Evolutionary conservation across 2,113 vertebrate species (phyloP), one percentile per base, ranked within the genome.

Genomic region (Erythrocercus mccallii): DNA sequence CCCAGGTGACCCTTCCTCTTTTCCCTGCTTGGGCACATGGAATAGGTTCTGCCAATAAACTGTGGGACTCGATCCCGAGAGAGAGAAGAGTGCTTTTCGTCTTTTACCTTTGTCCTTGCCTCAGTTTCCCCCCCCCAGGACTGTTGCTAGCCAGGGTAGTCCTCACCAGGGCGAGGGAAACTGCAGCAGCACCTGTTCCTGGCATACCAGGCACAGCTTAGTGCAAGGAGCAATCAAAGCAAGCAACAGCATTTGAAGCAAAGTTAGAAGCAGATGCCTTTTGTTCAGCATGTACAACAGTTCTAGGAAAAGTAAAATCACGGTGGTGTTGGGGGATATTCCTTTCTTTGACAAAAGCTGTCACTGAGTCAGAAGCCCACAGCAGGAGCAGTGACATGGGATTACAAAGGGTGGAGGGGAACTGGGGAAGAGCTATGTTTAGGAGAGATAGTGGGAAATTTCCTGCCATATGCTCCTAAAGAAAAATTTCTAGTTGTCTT

Each of bases 321-420:
- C 18, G 17, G 25, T 0, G 0, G 13, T 12, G 3, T 6, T 21
- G 12, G 30, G 38, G 27, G 66, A 86, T 62, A 40, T 10, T 28
- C 21, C 38, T 18, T 28, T 50, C 61, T 40, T 12, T 27, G 69
- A 50, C 37, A 85, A 65, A 81, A 69, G 31, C 53, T 65, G 33
- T 60, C 57, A 58, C 50, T 2, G 17, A 73, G 33, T 56, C 60
- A 91, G 69, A 73, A 88, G 27, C 35, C 40, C 91, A 51, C 15
- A 48, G 58, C 25, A 88, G 62, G 54, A 77, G 45, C 60, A 71
- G n/a, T 50, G 69, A 53, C 8, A 1, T 5, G 44, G 51, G 44
- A 33, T 35, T 58, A 47, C 25, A 51, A 18, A 8, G 13, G 20
- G 47, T 60, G 24, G 33, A n/a, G 23, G 2, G 8, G 16, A 15